These are phyloP conservation scores for Thaumatotibia leucotreta DNA, from an alignment of 1,140 invertebrate genomes.

Conservation along the genomic window DNA sequence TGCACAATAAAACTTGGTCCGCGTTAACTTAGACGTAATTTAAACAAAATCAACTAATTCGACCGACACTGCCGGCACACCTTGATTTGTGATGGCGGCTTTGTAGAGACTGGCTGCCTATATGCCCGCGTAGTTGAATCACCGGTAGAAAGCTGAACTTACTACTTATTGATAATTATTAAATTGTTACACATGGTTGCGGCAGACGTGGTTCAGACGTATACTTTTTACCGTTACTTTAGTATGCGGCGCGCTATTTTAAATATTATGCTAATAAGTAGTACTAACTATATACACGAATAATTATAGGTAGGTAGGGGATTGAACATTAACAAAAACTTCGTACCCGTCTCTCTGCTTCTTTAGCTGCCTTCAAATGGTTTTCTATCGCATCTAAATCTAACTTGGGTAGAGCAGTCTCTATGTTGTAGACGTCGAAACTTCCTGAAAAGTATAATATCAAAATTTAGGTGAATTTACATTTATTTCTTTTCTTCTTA, in stretches of 20 bases:
- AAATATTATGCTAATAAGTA: slow-evolving; percentile 24
- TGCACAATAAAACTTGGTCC: slow-evolving; percentile 20
- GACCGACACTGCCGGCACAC: slow-evolving; percentile 24
- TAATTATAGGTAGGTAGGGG: background rate
- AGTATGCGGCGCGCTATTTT: slow-evolving; percentile 48
- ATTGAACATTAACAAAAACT: slow-evolving; percentile 47
- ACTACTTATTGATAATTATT: slow-evolving; percentile 57
- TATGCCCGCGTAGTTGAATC: slow-evolving; percentile 54
- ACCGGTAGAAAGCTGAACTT: slow-evolving; percentile 66
- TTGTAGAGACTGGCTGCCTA: slow-evolving; percentile 31
- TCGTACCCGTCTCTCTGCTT: slow-evolving; percentile 87
- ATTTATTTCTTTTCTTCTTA: no score
- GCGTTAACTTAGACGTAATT: background rate
- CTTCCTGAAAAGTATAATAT: slow-evolving; percentile 73
- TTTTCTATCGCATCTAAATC: slow-evolving; percentile 92
- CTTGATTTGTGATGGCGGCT: slow-evolving; percentile 19
- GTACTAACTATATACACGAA: slow-evolving; percentile 15
- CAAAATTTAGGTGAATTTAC: no score
- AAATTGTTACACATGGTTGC: slow-evolving; percentile 64
- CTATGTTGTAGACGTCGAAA: slow-evolving; percentile 94
- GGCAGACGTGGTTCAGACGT: slow-evolving; percentile 54
- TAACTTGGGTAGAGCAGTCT: slow-evolving; percentile 91
- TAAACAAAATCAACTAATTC: no score
- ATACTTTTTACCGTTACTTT: slow-evolving; percentile 58
- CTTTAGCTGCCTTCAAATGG: slow-evolving; percentile 88